Conservation (phyloP, 2,797 vertebrate species). For the Sphaeramia orbicularis region DNA sequence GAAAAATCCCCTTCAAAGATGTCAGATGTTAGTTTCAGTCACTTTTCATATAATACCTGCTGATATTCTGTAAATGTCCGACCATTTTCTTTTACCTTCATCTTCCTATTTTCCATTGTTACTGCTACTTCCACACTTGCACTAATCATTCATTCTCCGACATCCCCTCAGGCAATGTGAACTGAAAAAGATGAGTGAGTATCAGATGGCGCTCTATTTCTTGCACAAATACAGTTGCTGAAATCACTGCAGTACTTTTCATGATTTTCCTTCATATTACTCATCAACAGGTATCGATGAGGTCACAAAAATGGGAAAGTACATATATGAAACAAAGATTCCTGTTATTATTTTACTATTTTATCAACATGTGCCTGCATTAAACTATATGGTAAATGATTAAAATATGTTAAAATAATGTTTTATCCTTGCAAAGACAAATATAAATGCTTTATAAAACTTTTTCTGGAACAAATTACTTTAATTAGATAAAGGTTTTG, state of each 20-base stretch:
- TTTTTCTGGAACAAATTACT: not conserved
- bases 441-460: not conserved
- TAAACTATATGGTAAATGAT: not conserved
- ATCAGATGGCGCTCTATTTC: constrained; percentile 40
- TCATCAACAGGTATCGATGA: constrained; percentile 37
- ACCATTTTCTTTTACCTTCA: not conserved
- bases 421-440: not conserved
- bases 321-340: not conserved
- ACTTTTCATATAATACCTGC: constrained; percentile 6
- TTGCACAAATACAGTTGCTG: constrained; percentile 29
- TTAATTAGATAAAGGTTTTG: not conserved
- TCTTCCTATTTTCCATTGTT: not conserved
- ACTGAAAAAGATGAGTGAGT: constrained; percentile 16
- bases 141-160: not conserved
- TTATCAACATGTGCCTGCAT: not conserved
- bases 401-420: not conserved
- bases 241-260: constrained; percentile 41
- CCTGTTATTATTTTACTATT: not conserved
- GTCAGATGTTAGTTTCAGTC: constrained; percentile 38
- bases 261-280: not conserved
- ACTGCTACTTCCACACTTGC: constrained; percentile 10
- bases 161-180: constrained; percentile 19
- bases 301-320: constrained; percentile 19
- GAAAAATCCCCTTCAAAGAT: constrained; percentile 56
- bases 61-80: not conserved